Conservation (phyloP, 2,888 invertebrate species). For the Drosophila anomelani region DNA sequence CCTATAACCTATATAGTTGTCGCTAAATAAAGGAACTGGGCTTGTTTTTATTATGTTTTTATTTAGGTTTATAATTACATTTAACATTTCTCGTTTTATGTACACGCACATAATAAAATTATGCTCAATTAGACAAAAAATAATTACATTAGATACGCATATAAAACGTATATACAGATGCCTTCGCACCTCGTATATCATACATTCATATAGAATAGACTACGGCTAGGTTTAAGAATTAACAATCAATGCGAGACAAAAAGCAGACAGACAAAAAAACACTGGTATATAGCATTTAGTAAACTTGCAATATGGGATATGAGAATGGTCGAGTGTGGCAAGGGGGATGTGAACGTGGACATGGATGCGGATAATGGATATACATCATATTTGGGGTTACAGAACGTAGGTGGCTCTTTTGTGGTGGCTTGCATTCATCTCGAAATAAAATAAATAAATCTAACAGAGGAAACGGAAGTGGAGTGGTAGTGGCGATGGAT, state of each 20-base stretch:
- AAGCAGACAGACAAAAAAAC: constrained; percentile 53
- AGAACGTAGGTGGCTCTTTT: neutral
- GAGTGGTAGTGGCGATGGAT: constrained; percentile 1
- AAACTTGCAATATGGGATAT: constrained; percentile 3
- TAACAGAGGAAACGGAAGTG: constrained; percentile 33
- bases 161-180: constrained; percentile 19
- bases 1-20: neutral
- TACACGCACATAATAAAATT: constrained; percentile 73
- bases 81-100: constrained; percentile 59
- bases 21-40: neutral
- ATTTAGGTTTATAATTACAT: constrained; percentile 58
- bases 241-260: constrained; percentile 57
- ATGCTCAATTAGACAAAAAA: constrained; percentile 65
- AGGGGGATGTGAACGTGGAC: neutral
- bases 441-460: constrained; percentile 53
- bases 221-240: constrained; percentile 62
- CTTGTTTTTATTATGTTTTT: constrained; percentile 39
- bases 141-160: constrained; percentile 43
- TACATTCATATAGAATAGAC: constrained; percentile 40
- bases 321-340: neutral
- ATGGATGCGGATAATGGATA: neutral
- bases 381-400: neutral
- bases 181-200: constrained; percentile 8
- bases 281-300: constrained; percentile 32
- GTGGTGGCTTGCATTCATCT: constrained; percentile 32